A percentile compares a stretch with the other conserved stretches of the same genome.
phyloP scores from a whole-genome alignment of 2,113 vertebrate species.

The Coptodon bakossiorum region DNA sequence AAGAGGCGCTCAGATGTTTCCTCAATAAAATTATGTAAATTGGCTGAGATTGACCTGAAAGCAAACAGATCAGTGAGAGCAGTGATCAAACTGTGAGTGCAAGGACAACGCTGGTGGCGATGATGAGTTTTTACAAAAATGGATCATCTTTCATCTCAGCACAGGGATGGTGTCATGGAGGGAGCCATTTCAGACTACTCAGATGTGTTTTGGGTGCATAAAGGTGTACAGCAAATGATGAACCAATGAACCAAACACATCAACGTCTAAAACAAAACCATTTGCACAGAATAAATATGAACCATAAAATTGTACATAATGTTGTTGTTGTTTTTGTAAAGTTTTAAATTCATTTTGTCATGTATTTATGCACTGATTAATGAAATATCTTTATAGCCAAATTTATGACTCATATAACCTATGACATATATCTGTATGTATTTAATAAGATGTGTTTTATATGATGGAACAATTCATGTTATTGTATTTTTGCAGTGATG shows the following conservation, averaged over 20 bases:
- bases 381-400: constrained; percentile 26
- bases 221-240: background rate
- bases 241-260: background rate
- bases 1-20: constrained; percentile 17
- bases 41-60: constrained; percentile 15
- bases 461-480: constrained; percentile 19
- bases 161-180: background rate
- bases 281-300: background rate
- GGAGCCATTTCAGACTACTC: background rate
- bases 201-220: background rate
- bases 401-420: background rate
- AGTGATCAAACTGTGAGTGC: constrained; percentile 6
- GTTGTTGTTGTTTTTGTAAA: constrained; percentile 34
- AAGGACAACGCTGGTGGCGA: background rate
- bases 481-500: background rate
- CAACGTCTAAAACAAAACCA: background rate
- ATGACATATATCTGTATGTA: background rate
- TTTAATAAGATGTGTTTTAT: constrained; percentile 41
- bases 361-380: constrained; percentile 33
- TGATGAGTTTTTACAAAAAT: background rate
- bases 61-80: constrained; percentile 6
- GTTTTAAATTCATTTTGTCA: background rate
- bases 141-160: background rate
- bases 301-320: constrained; percentile 35
- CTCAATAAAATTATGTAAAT: constrained; percentile 19